phyloP scores from a whole-genome alignment of 2,113 vertebrate species.

The Equus przewalskii region DNA sequence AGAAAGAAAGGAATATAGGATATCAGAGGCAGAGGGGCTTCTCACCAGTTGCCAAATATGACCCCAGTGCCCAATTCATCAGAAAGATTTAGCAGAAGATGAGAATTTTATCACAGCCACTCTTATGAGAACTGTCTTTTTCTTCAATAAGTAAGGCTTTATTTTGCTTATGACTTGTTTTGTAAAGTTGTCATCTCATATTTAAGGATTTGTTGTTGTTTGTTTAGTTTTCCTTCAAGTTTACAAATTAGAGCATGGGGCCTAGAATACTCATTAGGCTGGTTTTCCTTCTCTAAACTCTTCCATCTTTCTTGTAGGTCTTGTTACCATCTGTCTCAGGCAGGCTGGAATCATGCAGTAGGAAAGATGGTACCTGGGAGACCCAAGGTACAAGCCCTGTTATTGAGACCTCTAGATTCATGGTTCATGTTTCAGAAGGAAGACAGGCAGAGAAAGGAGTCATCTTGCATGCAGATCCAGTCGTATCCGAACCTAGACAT shows the following conservation, averaged over 20 bases:
- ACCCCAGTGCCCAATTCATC: too few relatives aligned
- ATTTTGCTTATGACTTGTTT: background rate
- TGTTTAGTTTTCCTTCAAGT: background rate
- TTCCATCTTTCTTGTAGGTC: background rate
- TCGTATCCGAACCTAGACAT: background rate
- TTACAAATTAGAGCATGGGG: background rate
- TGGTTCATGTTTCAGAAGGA: background rate
- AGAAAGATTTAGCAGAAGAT: background rate
- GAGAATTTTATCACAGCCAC: background rate
- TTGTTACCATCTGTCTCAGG: background rate
- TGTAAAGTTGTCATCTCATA: background rate
- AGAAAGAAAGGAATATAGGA: slow-evolving; percentile 13
- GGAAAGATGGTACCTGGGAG: background rate
- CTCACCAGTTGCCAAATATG: background rate
- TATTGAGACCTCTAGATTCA: background rate
- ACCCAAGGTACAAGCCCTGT: background rate
- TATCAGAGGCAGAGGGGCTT: background rate
- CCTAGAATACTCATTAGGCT: background rate
- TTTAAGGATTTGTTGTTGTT: slow-evolving; percentile 4
- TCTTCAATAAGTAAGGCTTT: background rate
- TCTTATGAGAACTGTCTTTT: background rate
- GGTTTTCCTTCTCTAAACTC: background rate
- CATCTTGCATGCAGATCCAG: background rate
- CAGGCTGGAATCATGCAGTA: background rate
- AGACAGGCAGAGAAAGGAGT: background rate